Conservation (phyloP, 2,113 vertebrate species). For the Apteryx owenii region DNA sequence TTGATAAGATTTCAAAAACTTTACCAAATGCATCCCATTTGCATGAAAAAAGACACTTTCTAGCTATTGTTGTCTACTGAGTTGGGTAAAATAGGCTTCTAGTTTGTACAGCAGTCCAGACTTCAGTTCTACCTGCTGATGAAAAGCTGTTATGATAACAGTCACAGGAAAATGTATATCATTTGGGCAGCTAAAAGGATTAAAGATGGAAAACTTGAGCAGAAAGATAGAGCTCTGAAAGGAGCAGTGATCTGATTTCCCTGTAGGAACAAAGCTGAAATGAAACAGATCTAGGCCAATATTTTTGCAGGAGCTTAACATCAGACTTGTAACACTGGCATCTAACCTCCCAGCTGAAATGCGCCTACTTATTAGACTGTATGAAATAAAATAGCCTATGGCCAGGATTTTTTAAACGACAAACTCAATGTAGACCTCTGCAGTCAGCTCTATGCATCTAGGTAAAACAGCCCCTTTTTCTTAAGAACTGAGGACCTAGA, state of each 20-base stretch:
- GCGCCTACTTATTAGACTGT: not conserved
- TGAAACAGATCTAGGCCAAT: not conserved
- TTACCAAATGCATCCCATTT: not conserved
- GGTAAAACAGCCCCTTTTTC: not conserved
- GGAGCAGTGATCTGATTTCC: accelerated
- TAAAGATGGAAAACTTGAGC: not conserved
- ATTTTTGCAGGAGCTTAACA: not conserved
- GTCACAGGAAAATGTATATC: not conserved
- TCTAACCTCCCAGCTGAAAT: not conserved
- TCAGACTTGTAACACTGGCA: not conserved
- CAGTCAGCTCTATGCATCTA: not conserved
- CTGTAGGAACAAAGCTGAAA: not conserved
- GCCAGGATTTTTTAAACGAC: not conserved
- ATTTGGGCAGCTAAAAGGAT: not conserved
- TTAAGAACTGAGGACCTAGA: not conserved
- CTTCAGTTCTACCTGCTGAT: not conserved
- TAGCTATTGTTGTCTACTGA: not conserved
- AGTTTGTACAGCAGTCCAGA: not conserved
- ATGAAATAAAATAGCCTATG: not conserved
- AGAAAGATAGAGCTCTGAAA: not conserved
- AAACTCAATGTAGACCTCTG: not conserved
- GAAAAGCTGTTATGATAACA: not conserved
- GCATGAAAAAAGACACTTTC: not conserved
- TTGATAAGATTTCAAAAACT: not conserved
- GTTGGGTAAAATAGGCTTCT: not conserved